Base-by-base conservation (phyloP, 1,140 invertebrate genomes). In the Centruroides vittatus region DNA sequence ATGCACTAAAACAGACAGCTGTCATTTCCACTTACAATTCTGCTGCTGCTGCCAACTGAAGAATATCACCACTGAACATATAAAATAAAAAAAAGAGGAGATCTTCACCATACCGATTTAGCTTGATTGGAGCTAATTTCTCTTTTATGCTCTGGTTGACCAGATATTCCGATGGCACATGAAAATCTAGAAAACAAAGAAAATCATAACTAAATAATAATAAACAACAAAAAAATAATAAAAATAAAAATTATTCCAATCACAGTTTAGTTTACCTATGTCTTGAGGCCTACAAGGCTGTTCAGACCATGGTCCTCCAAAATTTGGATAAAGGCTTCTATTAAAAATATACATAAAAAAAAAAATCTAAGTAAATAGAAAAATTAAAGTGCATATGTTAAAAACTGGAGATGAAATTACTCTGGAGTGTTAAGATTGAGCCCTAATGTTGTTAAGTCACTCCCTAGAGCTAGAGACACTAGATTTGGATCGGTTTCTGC, bases 41-140 rank as follows among this genome's bases (percentile, higher is more conserved):
- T 67, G 85, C 83, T 67, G 94, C 94, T 59, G 93, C 94, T 66
- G 89, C 89, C 66, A 98, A 78, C 81, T 99, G 96, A 76, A 99
- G 82, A 65, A 94, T 84, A 81, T 99, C 96, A 69, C 93, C 93
- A 70, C 93, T 89, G 79, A 93, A 97, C 77, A 93, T 97, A 77
- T 99, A 99, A 81, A 98, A 99, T 76, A 99, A 83, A 79, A 94
- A 99, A 81, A 99, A 99, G 67, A 99, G 81, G 70, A 98, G 81
- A 80, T 99, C 96, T 77, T 99, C 96, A 74, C 95, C 93, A 78
- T 98, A 96, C 77, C 93, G 85, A 78, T 86, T 92, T 72, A 98
- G 79, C 79, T 95, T 92, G 71, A 98, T 82, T 68, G 89, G 88
- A 61, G 94, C 90, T 72, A 99, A 79, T 79, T 98, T 76, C 73